Conservation (phyloP, 1,140 invertebrate genomes). For the Triops cancriformis region DNA sequence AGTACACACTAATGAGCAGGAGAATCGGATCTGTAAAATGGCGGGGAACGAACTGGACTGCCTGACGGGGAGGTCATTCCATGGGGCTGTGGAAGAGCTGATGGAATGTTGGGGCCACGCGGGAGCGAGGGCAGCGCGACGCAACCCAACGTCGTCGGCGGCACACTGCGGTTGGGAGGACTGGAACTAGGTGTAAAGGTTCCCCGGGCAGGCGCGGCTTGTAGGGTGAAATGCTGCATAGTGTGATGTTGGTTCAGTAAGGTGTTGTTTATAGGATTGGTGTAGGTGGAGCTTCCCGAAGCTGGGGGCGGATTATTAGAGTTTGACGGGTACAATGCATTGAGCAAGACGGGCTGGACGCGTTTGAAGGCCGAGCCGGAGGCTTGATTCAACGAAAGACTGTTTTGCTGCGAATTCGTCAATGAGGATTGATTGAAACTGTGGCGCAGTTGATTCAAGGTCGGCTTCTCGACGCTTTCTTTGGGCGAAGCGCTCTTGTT, state of each 20-base stretch:
- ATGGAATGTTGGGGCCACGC: neutral
- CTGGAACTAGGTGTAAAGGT: neutral
- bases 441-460: constrained; percentile 23
- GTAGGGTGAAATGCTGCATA: neutral
- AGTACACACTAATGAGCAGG: neutral
- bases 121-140: neutral
- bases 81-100: constrained; percentile 1
- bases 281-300: neutral
- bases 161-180: neutral
- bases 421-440: neutral
- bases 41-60: constrained; percentile 2
- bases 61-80: neutral
- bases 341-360: constrained; percentile 7
- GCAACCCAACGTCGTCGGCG: neutral
- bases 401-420: constrained; percentile 16
- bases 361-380: constrained; percentile 15
- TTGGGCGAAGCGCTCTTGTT: constrained; percentile 2
- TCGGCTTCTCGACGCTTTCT: constrained; percentile 19
- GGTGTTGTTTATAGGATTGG: neutral
- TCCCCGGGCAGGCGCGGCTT: neutral
- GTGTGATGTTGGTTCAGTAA: neutral
- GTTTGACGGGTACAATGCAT: neutral
- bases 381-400: constrained; percentile 26
- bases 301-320: neutral
- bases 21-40: constrained; percentile 6